Conservation (phyloP, 2,888 invertebrate genomes). For the Thereva unica region DNA sequence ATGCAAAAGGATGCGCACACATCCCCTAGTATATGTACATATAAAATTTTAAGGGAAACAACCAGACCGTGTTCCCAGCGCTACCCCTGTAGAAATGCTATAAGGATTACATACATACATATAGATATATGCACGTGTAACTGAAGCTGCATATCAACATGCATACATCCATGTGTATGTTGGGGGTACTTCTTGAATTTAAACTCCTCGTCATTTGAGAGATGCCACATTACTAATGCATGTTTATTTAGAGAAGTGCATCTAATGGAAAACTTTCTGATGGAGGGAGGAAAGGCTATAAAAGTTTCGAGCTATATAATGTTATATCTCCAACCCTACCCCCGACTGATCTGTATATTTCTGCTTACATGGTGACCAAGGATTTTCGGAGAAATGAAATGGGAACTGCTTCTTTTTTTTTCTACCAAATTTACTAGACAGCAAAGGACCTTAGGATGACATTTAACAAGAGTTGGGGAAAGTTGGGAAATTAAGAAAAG, state of each 20-base stretch:
- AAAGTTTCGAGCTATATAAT: constrained; percentile 27
- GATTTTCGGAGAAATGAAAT: no score
- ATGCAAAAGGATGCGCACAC: not conserved
- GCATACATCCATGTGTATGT: not conserved
- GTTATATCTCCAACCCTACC: no score
- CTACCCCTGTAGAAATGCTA: not conserved
- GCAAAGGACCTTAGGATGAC: no score
- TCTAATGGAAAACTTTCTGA: constrained; percentile 35
- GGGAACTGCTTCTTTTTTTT: no score
- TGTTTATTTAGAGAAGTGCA: constrained; percentile 41
- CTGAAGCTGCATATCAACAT: not conserved
- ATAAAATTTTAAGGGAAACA: not conserved
- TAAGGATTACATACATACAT: no score
- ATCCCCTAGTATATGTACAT: not conserved
- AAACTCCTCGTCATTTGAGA: constrained; percentile 26
- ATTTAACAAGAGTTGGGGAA: no score
- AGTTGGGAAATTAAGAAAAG: no score
- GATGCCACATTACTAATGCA: constrained; percentile 41
- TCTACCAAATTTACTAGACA: no score
- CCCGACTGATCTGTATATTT: no score
- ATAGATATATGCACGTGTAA: no score
- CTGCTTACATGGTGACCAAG: no score
- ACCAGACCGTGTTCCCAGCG: not conserved
- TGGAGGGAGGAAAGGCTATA: constrained; percentile 17
- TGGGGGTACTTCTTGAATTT: constrained; percentile 3